Percentiles rank a stretch among this genome's conserved stretches.
These are phyloP conservation scores for Eupithecia exiguata DNA, from an alignment of 2,888 invertebrate species.

Conservation along the genomic window DNA sequence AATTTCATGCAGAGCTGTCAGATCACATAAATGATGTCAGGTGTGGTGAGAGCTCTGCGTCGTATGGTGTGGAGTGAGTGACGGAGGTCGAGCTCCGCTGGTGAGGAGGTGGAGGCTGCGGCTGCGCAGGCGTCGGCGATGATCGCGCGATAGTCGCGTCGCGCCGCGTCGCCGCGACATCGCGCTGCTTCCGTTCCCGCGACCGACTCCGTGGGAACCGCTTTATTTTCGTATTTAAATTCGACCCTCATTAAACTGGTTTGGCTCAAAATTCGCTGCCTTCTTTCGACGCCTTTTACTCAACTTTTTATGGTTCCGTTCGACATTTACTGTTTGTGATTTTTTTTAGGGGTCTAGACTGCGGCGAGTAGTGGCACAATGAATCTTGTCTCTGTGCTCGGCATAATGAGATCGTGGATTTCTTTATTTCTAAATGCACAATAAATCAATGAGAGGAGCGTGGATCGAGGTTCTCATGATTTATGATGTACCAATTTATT, in stretches of 20 bases:
- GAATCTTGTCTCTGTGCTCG: slow-evolving; percentile 55
- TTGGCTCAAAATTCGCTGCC: slow-evolving; percentile 83
- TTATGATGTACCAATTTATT: slow-evolving; percentile 35
- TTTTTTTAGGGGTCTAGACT: slow-evolving; percentile 72
- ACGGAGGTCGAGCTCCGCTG: slow-evolving; percentile 40
- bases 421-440: slow-evolving; percentile 61
- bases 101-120: slow-evolving; percentile 42
- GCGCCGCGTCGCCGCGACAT: slow-evolving; percentile 65
- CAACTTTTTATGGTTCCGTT: slow-evolving; percentile 83
- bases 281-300: slow-evolving; percentile 84
- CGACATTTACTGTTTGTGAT: slow-evolving; percentile 80
- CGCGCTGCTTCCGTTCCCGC: slow-evolving; percentile 81
- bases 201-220: slow-evolving; percentile 82
- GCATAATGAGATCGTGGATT: slow-evolving; percentile 64
- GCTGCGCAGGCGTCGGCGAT: slow-evolving; percentile 48
- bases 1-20: slow-evolving; percentile 64
- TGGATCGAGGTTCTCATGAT: slow-evolving; percentile 38
- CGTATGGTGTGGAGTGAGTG: not conserved
- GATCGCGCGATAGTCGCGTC: slow-evolving; percentile 52
- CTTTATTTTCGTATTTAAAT: slow-evolving; percentile 83
- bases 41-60: slow-evolving; percentile 54
- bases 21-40: slow-evolving; percentile 58
- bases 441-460: slow-evolving; percentile 40
- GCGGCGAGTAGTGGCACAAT: slow-evolving; percentile 63
- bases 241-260: slow-evolving; percentile 84